Evolutionary conservation across 2,113 vertebrate species (phyloP).

Genomic region (Otis tarda): DNA sequence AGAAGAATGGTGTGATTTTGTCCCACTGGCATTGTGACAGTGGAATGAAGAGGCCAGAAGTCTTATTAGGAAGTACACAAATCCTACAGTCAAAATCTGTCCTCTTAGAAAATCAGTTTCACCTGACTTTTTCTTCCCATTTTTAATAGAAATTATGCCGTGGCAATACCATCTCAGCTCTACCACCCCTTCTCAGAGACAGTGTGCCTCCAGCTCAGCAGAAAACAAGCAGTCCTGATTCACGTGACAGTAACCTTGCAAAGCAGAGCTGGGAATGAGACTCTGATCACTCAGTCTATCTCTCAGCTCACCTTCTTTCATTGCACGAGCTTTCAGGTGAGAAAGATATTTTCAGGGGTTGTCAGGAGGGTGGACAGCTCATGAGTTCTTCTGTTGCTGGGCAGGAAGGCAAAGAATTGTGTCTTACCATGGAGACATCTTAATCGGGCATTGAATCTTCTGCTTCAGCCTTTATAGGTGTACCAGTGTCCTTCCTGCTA

Average conservation of each 20-base stretch:
- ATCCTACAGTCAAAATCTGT: background rate
- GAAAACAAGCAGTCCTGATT: background rate
- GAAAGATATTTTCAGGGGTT: background rate
- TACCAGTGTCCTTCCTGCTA: background rate
- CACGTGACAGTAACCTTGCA: conserved; percentile 20
- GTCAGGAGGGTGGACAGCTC: background rate
- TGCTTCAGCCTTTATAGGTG: background rate
- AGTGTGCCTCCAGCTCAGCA: conserved; percentile 55
- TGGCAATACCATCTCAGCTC: conserved; percentile 58
- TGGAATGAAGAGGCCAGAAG: background rate
- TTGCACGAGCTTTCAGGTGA: conserved; percentile 58
- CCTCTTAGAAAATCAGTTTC: background rate
- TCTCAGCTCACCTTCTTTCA: conserved; percentile 28
- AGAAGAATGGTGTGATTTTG: background rate
- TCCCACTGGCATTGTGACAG: background rate
- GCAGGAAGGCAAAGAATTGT: background rate
- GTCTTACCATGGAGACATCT: background rate
- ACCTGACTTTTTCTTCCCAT: background rate
- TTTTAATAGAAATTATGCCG: conserved; percentile 34
- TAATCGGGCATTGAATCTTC: background rate
- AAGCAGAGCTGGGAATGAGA: conserved; percentile 34
- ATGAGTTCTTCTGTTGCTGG: background rate
- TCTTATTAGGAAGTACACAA: background rate
- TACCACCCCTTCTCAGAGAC: conserved; percentile 39
- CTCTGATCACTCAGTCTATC: conserved; percentile 1